phyloP scores from a whole-genome alignment of 1,140 invertebrate genomes.

The Conopomorpha cramerella region DNA sequence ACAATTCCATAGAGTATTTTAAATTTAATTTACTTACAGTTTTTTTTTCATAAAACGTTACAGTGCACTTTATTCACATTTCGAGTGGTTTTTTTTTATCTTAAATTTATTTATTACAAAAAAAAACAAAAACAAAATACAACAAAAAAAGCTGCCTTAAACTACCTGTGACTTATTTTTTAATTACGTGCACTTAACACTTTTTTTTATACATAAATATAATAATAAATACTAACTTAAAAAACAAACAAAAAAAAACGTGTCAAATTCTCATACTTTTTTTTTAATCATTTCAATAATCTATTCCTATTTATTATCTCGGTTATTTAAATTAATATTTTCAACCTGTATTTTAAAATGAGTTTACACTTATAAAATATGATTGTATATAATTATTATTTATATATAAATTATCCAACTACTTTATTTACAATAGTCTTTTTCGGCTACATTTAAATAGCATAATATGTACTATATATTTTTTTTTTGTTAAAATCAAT shows the following conservation, averaged over 20 bases:
- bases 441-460: slow-evolving; percentile 33
- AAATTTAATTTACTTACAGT: slow-evolving; percentile 5
- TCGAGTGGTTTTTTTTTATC: slow-evolving; percentile 20
- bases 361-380: slow-evolving; percentile 36
- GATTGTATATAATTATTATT: slow-evolving; percentile 16
- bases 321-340: slow-evolving; percentile 41
- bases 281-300: too few relatives aligned
- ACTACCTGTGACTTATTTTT: slow-evolving; percentile 18
- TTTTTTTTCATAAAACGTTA: slow-evolving; percentile 36
- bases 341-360: slow-evolving; percentile 34
- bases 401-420: slow-evolving; percentile 35
- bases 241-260: too few relatives aligned
- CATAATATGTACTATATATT: slow-evolving; percentile 13
- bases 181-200: slow-evolving; percentile 41
- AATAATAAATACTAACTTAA: too few relatives aligned
- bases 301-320: slow-evolving; percentile 49
- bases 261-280: too few relatives aligned
- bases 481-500: slow-evolving; percentile 26
- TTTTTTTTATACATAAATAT: too few relatives aligned
- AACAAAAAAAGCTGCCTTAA: slow-evolving; percentile 23
- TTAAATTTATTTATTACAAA: slow-evolving; percentile 11
- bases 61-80: slow-evolving; percentile 43
- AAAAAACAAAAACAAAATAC: slow-evolving; percentile 24
- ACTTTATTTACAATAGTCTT: slow-evolving; percentile 49
- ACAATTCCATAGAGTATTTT: slow-evolving; percentile 31